Percentiles rank a stretch among this genome's conserved stretches.
phyloP scores from a whole-genome alignment of 2,797 vertebrate genomes.

The Ctenopoma multispine region DNA sequence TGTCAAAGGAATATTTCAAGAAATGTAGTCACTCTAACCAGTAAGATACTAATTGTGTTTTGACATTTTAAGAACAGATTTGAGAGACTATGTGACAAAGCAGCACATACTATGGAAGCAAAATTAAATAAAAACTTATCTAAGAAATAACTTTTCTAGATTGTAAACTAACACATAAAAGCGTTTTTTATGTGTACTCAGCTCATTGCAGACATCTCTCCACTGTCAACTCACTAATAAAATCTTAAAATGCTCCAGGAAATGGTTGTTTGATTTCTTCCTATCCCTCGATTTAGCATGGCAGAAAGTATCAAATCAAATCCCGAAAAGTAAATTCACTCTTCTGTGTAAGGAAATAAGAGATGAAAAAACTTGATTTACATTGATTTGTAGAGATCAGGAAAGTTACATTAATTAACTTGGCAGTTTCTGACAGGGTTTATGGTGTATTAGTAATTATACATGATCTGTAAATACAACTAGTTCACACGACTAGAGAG shows the following conservation, averaged over 20 bases:
- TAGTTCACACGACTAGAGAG: background rate
- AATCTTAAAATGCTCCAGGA: background rate
- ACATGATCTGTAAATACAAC: constrained; percentile 18
- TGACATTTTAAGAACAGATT: background rate
- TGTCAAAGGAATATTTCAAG: background rate
- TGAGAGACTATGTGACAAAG: background rate
- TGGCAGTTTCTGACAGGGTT: background rate
- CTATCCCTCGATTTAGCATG: background rate
- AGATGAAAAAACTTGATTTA: background rate
- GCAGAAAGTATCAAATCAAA: background rate
- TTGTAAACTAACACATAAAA: background rate
- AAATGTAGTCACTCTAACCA: background rate
- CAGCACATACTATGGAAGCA: background rate
- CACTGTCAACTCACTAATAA: background rate
- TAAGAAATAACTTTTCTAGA: background rate
- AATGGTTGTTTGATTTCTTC: background rate
- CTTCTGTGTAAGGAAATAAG: background rate
- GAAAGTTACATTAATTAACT: background rate
- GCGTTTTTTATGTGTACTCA: background rate
- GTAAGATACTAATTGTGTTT: background rate
- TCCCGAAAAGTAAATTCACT: background rate
- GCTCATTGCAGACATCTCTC: background rate
- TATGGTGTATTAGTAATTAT: constrained; percentile 2
- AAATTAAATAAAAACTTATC: background rate
- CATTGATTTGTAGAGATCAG: background rate